A percentile compares a stretch with the other conserved stretches of the same genome.
Evolutionary conservation across 2,797 vertebrate genomes (phyloP).

Genomic region (Sebastes minor): DNA sequence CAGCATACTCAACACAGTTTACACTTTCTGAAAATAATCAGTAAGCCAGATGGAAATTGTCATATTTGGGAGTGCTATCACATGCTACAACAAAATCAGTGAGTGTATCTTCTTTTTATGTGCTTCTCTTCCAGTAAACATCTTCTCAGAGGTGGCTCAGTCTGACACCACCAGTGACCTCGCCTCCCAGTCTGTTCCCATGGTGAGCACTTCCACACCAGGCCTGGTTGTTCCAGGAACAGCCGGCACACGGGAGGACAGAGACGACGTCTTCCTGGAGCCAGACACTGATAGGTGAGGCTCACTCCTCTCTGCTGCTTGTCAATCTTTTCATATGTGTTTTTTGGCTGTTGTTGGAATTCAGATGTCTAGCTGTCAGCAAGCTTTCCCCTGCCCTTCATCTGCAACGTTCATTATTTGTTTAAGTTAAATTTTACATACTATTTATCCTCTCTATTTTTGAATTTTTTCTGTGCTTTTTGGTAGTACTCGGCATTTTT

Average conservation of each 20-base stretch:
- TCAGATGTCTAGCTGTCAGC: background rate
- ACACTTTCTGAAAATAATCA: background rate
- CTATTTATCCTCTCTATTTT: no score
- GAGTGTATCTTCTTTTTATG: background rate
- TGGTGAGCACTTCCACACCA: slow-evolving; percentile 93
- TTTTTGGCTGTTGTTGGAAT: background rate
- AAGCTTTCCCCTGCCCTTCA: background rate
- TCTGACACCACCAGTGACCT: slow-evolving; percentile 87
- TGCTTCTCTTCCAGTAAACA: slow-evolving; percentile 72
- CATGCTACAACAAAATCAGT: background rate
- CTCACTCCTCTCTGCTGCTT: background rate
- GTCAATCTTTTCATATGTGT: background rate
- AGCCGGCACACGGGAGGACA: slow-evolving; percentile 84
- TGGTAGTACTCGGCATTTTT: no score
- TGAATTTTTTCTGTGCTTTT: no score
- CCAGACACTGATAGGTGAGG: slow-evolving; percentile 90
- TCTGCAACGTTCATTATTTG: background rate
- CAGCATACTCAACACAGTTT: background rate
- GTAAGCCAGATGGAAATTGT: background rate
- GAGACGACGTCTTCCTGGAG: slow-evolving; percentile 91
- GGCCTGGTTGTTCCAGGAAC: slow-evolving; percentile 83
- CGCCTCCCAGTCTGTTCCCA: slow-evolving; percentile 95
- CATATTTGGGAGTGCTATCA: background rate
- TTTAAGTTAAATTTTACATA: no score
- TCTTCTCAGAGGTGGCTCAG: slow-evolving; percentile 87